phyloP scores from a whole-genome alignment of 2,888 invertebrate species.

The Atrina japonica region DNA sequence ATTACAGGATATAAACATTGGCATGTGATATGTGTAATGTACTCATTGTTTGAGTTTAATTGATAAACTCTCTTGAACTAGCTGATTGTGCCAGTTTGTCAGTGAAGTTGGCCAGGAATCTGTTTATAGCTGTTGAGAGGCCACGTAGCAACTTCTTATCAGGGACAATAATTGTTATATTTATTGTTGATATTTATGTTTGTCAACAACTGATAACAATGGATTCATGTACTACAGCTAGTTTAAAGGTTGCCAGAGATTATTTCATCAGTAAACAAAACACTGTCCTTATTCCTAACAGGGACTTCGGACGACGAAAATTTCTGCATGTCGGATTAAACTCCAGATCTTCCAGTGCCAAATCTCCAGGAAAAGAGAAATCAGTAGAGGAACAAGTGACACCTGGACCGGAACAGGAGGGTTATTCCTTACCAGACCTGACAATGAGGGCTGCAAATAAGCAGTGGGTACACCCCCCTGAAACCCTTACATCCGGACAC shows the following conservation, averaged over 20 bases:
- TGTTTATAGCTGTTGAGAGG: no score
- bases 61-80: no score
- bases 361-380: slow-evolving; percentile 18
- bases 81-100: no score
- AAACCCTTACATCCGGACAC: slow-evolving; percentile 95
- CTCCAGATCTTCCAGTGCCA: slow-evolving; percentile 39
- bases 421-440: neutral
- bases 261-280: slow-evolving; percentile 70
- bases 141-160: no score
- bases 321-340: slow-evolving; percentile 68
- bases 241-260: slow-evolving; percentile 52
- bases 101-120: no score
- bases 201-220: neutral
- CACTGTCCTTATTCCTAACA: slow-evolving; percentile 70
- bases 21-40: no score
- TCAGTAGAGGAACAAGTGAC: slow-evolving; percentile 1
- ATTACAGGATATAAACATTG: no score
- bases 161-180: no score
- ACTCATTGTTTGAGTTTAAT: no score
- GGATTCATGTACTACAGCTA: slow-evolving; percentile 21
- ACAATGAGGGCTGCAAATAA: slow-evolving; percentile 77
- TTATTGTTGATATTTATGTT: no score
- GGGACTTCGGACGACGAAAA: slow-evolving; percentile 71
- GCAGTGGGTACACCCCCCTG: slow-evolving; percentile 97
- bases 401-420: neutral